Conservation (phyloP, 2,113 vertebrate genomes). For the Microcebus jonahi region DNA sequence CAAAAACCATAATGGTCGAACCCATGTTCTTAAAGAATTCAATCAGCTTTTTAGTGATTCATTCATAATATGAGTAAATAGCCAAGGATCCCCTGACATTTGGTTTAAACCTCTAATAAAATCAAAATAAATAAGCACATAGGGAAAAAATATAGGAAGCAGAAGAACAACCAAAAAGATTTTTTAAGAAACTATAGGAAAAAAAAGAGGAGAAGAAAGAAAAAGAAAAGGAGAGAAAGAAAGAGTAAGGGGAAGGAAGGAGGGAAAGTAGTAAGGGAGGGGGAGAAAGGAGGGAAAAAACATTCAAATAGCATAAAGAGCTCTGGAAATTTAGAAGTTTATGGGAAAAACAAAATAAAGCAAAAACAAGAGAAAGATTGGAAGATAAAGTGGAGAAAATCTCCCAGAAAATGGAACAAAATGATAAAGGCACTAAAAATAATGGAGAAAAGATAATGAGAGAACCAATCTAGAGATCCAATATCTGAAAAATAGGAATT, state of each 20-base stretch:
- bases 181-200: not conserved
- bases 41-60: not conserved
- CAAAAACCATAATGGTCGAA: not conserved
- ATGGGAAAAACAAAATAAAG: not conserved
- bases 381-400: conserved; percentile 1
- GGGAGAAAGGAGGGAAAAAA: not conserved
- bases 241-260: no score
- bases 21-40: not conserved
- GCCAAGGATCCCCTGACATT: not conserved
- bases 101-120: not conserved
- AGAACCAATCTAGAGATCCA: not conserved
- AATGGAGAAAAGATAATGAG: not conserved
- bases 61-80: not conserved
- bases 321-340: not conserved
- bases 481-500: conserved; percentile 14
- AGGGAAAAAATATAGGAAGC: not conserved
- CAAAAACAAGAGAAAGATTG: not conserved
- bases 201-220: not conserved
- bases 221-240: no score
- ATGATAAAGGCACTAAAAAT: not conserved
- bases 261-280: not conserved
- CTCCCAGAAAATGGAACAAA: not conserved
- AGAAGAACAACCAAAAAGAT: not conserved
- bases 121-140: not conserved
- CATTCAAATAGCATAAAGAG: not conserved